Conservation (phyloP, 2,888 invertebrate species). For the Perdita meconis region DNA sequence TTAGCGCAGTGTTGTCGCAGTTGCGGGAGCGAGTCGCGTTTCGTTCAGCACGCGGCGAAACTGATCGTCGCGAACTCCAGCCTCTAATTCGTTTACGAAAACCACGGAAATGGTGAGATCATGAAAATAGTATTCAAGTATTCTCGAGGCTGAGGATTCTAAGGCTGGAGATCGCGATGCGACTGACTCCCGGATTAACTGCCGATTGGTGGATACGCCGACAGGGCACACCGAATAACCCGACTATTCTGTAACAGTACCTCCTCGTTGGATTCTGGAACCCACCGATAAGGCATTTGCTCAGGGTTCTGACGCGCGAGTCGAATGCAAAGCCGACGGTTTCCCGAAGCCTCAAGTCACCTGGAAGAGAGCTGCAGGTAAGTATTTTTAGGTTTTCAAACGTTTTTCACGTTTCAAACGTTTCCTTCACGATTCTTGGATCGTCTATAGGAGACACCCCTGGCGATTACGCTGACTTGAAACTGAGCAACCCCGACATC, state of each 20-base stretch:
- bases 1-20: slow-evolving; percentile 58
- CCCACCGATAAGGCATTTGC: slow-evolving; percentile 98
- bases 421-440: not conserved
- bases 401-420: not conserved
- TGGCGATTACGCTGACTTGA: slow-evolving; percentile 96
- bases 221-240: slow-evolving; percentile 47
- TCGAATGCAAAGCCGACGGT: slow-evolving; percentile 98
- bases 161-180: slow-evolving; percentile 43
- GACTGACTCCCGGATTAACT: slow-evolving; percentile 67
- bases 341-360: slow-evolving; percentile 97
- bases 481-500: slow-evolving; percentile 95
- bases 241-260: slow-evolving; percentile 88
- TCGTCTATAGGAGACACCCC: slow-evolving; percentile 91
- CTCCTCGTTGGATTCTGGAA: slow-evolving; percentile 97
- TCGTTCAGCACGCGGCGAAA: slow-evolving; percentile 58
- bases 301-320: slow-evolving; percentile 96
- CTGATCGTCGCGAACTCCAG: slow-evolving; percentile 38
- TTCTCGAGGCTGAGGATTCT: no score
- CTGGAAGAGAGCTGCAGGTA: slow-evolving; percentile 98
- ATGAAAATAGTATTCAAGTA: no score
- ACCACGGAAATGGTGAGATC: no score
- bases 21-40: slow-evolving; percentile 68
- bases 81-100: slow-evolving; percentile 12
- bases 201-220: slow-evolving; percentile 58
- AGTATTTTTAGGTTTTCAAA: slow-evolving; percentile 65